Conservation (phyloP, 2,113 vertebrate genomes). For the Polypterus senegalus region DNA sequence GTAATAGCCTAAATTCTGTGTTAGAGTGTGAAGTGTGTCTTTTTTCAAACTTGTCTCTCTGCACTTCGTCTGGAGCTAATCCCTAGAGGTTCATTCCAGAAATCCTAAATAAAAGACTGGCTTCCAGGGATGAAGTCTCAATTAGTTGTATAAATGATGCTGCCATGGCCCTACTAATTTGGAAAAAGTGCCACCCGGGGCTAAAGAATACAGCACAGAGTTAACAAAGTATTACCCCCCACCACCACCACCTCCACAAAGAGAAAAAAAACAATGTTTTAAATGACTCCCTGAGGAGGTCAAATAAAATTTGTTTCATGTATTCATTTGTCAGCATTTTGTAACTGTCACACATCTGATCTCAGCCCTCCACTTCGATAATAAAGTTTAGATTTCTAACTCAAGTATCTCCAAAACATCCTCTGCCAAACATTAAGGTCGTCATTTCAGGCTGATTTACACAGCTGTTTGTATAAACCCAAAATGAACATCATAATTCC, state of each 20-base stretch:
- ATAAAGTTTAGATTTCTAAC: background rate
- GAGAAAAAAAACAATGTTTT: background rate
- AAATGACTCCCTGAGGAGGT: background rate
- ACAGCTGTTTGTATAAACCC: conserved; percentile 39
- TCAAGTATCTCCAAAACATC: conserved; percentile 1
- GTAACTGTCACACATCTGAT: background rate
- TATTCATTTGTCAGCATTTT: background rate
- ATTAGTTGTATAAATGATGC: background rate
- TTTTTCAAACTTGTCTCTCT: background rate
- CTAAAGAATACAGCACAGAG: background rate
- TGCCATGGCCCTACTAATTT: background rate
- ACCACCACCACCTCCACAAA: background rate
- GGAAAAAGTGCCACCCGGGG: background rate
- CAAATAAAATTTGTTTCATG: background rate
- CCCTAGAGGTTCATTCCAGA: background rate
- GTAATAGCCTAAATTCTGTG: too few species aligned
- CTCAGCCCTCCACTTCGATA: background rate
- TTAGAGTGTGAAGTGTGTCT: background rate
- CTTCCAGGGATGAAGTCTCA: background rate
- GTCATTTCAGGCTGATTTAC: conserved; percentile 20
- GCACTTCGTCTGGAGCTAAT: background rate
- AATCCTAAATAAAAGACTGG: background rate
- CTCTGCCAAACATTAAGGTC: conserved; percentile 2
- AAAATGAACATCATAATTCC: conserved; percentile 49
- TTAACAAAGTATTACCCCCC: background rate